Percentiles rank a stretch among this genome's conserved stretches.
Evolutionary conservation across 2,888 invertebrate species (phyloP).

Genomic region (Xylocampa areola): DNA sequence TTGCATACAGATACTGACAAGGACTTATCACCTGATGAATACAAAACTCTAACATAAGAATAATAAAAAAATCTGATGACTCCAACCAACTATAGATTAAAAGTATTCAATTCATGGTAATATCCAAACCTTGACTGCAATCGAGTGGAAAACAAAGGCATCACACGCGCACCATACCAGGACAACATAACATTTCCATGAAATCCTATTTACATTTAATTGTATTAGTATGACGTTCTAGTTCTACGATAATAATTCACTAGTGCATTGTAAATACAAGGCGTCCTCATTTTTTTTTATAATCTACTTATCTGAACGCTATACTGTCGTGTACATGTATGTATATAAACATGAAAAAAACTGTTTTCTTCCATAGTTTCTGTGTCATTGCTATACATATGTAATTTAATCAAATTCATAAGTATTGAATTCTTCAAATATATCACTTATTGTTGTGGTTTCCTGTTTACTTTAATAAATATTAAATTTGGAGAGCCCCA

Average conservation of each 20-base stretch:
- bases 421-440: too few relatives aligned
- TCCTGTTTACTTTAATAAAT: too few relatives aligned
- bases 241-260: conserved; percentile 49
- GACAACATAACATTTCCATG: conserved; percentile 60
- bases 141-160: conserved; percentile 66
- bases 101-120: conserved; percentile 68
- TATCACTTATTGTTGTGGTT: too few relatives aligned
- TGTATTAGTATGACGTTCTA: conserved; percentile 59
- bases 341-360: conserved; percentile 23
- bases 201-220: conserved; percentile 72
- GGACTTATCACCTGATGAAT: conserved; percentile 61
- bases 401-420: too few relatives aligned
- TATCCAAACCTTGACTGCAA: conserved; percentile 80
- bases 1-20: conserved; percentile 61
- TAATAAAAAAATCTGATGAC: too few relatives aligned
- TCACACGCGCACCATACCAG: conserved; percentile 46
- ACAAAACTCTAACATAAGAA: conserved; percentile 51
- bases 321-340: conserved; percentile 5
- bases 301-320: conserved; percentile 8
- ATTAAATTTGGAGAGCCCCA: too few relatives aligned
- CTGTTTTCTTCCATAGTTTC: conserved; percentile 27
- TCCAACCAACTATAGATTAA: too few relatives aligned
- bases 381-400: conserved; percentile 22
- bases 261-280: conserved; percentile 30
- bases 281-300: conserved; percentile 30